These are phyloP conservation scores for Crenichthys baileyi DNA, from an alignment of 2,797 vertebrate genomes.

Conservation along the genomic window DNA sequence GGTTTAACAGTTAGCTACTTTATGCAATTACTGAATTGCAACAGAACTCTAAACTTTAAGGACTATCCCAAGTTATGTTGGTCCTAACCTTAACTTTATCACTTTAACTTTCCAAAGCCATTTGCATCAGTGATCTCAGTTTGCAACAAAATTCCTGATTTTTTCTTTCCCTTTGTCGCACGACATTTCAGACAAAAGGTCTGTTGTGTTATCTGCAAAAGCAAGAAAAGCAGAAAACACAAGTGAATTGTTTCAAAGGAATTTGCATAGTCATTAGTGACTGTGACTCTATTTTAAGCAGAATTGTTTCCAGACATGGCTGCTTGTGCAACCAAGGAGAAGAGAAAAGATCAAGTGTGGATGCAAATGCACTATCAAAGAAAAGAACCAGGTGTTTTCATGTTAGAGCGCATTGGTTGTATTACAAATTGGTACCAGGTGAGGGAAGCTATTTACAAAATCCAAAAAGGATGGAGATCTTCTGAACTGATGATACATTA, in stretches of 20 bases:
- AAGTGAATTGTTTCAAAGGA: conserved; percentile 67
- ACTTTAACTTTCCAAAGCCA: conserved; percentile 39
- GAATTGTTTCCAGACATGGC: conserved; percentile 66
- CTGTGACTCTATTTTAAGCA: conserved; percentile 61
- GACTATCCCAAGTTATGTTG: conserved; percentile 16
- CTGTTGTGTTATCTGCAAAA: conserved; percentile 58
- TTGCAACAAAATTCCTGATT: conserved; percentile 49
- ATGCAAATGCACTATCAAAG: conserved; percentile 78
- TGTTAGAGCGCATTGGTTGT: conserved; percentile 78
- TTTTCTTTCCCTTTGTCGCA: conserved; percentile 51
- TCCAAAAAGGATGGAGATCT: conserved; percentile 55
- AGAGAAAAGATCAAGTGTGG: conserved; percentile 66
- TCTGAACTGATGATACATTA: conserved; percentile 58
- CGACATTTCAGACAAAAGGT: conserved; percentile 62
- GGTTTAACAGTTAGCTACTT: conserved; percentile 12
- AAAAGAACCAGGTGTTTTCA: conserved; percentile 77
- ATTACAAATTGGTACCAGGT: conserved; percentile 87
- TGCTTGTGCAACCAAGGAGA: conserved; percentile 54
- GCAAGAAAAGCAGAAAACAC: conserved; percentile 47
- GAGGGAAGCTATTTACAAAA: conserved; percentile 59
- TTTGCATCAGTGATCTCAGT: conserved; percentile 39
- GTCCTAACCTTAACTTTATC: conserved; percentile 41
- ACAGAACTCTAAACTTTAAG: conserved; percentile 41
- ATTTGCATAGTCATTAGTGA: conserved; percentile 74
- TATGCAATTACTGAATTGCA: conserved; percentile 30